Base-by-base conservation (phyloP, 2,888 invertebrate species). In the Isoperla grammatica region DNA sequence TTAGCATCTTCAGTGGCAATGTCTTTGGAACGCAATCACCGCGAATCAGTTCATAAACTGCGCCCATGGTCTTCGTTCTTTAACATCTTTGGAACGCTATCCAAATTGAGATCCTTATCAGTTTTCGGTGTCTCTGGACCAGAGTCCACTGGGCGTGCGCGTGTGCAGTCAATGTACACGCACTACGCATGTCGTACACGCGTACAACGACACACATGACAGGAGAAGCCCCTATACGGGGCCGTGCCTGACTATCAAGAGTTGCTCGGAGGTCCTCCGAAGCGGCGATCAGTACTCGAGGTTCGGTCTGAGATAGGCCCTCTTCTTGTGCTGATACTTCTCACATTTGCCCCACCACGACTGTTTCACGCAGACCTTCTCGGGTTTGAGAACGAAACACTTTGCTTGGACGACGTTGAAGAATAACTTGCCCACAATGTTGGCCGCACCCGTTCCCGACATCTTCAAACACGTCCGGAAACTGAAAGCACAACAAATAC, bases 371-470 rank as follows among this genome's bases (percentile, higher is more conserved):
- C 96, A 96, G 22, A 85, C 78, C 67, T 85, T 84, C 65, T 88
- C 86, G 1, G 85, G 83, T 69, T 89, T 88, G 43, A 97, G 77
- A 0, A 89, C 82, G 75, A 97, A 96, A 70, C 97, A 97, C 72
- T 93, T 90, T 0, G 92, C 90, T 72, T 93, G 93, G n/a, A 96
- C 87, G 46, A 95, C 81, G 76, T 96, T 94, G 83, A 97, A 97
- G 80, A 94, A 97, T 35, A 96, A 79, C 69, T 90, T 90, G 2
- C 95, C 95, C 57, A 95, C 92, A 75, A 94, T 82, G 71, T 91
- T 90, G 8, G 95, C 90, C 9, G 93, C 88, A 5, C 88, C 86
- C 0, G 91, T 90, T 67, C 86, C 85, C 0, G 92, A 88, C 76
- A 90, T 84, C 74, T 94, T 93, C 65, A 97, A 78, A 71, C 96